Percentiles rank a stretch among this genome's conserved stretches.
Conservation (phyloP, 1,140 invertebrate genomes). For the Cephus cinctus region DNA sequence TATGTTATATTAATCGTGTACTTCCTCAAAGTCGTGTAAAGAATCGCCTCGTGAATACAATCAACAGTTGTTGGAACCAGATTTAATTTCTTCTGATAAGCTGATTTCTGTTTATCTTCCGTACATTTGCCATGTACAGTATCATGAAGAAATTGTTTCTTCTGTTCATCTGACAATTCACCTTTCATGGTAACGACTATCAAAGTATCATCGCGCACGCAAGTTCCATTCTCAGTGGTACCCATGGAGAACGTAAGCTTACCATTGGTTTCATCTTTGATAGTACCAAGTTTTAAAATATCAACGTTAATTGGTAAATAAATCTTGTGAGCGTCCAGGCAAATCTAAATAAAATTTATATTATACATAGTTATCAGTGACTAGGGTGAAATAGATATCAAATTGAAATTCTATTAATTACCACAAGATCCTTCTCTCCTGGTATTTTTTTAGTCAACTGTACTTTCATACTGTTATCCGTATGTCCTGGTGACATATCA, state of each 20-base stretch:
- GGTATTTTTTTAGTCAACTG: slow-evolving; percentile 35
- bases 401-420: no score
- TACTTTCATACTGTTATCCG: slow-evolving; percentile 32
- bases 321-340: slow-evolving; percentile 37
- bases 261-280: slow-evolving; percentile 31
- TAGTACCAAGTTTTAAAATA: slow-evolving; percentile 14
- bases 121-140: slow-evolving; percentile 19
- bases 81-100: slow-evolving; percentile 11
- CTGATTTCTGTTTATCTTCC: slow-evolving; percentile 25
- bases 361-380: neutral
- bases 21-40: slow-evolving; percentile 32
- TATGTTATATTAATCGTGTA: slow-evolving; percentile 22
- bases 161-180: slow-evolving; percentile 32
- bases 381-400: no score
- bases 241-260: slow-evolving; percentile 36
- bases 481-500: slow-evolving; percentile 32
- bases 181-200: slow-evolving; percentile 25
- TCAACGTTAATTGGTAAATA: slow-evolving; percentile 25
- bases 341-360: slow-evolving; percentile 31
- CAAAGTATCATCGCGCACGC: slow-evolving; percentile 25
- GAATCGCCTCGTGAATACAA: slow-evolving; percentile 29
- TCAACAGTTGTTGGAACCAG: slow-evolving; percentile 29
- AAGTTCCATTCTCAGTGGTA: slow-evolving; percentile 35
- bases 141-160: slow-evolving; percentile 19
- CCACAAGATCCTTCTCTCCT: slow-evolving; percentile 38